Conservation (phyloP, 1,140 invertebrate species). For the Plectus sambesii region DNA sequence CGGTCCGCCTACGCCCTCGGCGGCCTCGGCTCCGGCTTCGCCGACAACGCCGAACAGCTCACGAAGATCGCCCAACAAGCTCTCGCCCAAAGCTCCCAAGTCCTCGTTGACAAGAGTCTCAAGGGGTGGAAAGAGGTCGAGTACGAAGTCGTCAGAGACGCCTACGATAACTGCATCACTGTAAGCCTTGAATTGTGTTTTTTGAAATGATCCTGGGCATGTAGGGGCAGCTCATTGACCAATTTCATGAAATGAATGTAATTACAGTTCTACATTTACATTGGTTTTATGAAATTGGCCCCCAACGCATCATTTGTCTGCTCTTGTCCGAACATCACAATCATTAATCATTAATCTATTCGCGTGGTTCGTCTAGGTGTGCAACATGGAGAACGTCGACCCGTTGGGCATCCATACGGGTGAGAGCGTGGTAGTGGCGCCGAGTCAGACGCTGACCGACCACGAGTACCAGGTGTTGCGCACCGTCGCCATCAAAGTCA, state of each 20-base stretch:
- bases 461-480: slow-evolving; percentile 83
- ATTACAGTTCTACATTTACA: slow-evolving; percentile 1
- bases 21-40: slow-evolving; percentile 89
- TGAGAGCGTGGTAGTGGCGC: slow-evolving; percentile 93
- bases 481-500: slow-evolving; percentile 82
- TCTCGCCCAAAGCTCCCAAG: slow-evolving; percentile 75
- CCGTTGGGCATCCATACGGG: slow-evolving; percentile 97
- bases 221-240: too few relatives aligned
- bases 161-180: slow-evolving; percentile 91
- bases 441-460: slow-evolving; percentile 89
- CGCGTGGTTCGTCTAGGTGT: too few relatives aligned
- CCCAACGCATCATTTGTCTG: neutral
- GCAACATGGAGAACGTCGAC: slow-evolving; percentile 99
- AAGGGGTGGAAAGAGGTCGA: slow-evolving; percentile 97
- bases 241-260: too few relatives aligned
- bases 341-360: too few relatives aligned
- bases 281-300: neutral
- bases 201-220: too few relatives aligned
- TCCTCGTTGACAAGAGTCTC: slow-evolving; percentile 88
- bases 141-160: slow-evolving; percentile 92
- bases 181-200: slow-evolving; percentile 49
- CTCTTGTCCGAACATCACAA: neutral
- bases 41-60: slow-evolving; percentile 71
- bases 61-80: slow-evolving; percentile 65
- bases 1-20: slow-evolving; percentile 78